phyloP scores from a whole-genome alignment of 2,888 invertebrate genomes.

The Xylota segnis region DNA sequence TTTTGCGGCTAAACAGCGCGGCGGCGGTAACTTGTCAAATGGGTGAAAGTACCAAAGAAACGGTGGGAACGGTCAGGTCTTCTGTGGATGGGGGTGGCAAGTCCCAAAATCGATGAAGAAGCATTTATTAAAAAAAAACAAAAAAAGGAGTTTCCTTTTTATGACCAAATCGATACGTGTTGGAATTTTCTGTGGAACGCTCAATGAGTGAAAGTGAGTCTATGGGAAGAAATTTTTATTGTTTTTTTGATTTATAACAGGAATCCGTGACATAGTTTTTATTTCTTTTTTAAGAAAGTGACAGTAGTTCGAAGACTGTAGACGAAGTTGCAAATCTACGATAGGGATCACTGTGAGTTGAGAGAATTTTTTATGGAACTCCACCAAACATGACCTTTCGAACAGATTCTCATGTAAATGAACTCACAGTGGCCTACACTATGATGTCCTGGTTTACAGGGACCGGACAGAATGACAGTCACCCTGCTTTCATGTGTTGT shows the following conservation, averaged over 20 bases:
- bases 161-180: background rate
- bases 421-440: too few relatives aligned
- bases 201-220: slow-evolving; percentile 3
- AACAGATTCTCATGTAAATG: too few relatives aligned
- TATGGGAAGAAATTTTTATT: slow-evolving; percentile 4
- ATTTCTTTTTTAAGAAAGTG: background rate
- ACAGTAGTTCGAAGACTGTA: too few relatives aligned
- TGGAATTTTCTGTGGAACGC: background rate
- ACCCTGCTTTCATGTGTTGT: too few relatives aligned
- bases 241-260: background rate
- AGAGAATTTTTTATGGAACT: too few relatives aligned
- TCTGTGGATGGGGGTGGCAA: slow-evolving; percentile 11
- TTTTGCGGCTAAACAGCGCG: slow-evolving; percentile 9
- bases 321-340: too few relatives aligned
- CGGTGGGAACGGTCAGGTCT: background rate
- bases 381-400: too few relatives aligned
- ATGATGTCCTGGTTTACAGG: too few relatives aligned
- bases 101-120: background rate
- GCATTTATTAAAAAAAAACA: background rate
- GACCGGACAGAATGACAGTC: too few relatives aligned
- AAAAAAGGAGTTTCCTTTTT: background rate
- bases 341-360: too few relatives aligned
- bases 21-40: slow-evolving; percentile 30
- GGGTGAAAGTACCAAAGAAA: slow-evolving; percentile 8
- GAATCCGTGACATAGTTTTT: background rate